Evolutionary conservation across 2,113 vertebrate species (phyloP).

Genomic region (Scalopus aquaticus): DNA sequence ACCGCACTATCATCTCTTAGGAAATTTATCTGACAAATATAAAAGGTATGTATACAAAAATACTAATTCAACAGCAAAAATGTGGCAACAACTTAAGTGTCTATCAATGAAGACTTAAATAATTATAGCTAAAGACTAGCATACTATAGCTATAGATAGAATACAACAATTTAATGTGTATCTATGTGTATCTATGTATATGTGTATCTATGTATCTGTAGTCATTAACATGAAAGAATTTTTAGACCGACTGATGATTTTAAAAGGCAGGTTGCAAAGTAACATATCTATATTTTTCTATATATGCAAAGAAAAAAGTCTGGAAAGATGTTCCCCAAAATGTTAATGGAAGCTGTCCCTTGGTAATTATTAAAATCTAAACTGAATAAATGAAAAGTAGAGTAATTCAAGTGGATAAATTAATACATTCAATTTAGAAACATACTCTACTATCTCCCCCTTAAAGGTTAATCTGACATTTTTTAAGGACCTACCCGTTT

Average conservation of each 20-base stretch:
- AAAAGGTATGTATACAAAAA: conserved; percentile 24
- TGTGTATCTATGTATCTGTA: neutral
- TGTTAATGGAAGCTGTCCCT: neutral
- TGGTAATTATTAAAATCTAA: conserved; percentile 41
- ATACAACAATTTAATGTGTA: conserved; percentile 22
- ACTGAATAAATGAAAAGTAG: conserved; percentile 41
- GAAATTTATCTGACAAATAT: neutral
- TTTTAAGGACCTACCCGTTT: conserved; percentile 35
- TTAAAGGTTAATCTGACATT: conserved; percentile 27
- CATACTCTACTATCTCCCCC: neutral
- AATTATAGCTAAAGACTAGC: neutral
- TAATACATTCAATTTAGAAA: conserved; percentile 41
- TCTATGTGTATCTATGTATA: neutral
- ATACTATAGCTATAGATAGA: neutral
- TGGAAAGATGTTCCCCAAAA: neutral
- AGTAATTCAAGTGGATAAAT: conserved; percentile 29
- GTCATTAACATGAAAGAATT: conserved; percentile 29
- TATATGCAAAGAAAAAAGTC: conserved; percentile 18
- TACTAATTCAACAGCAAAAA: conserved; percentile 43
- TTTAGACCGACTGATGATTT: conserved; percentile 37
- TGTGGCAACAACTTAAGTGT: neutral
- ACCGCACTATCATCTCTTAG: conserved; percentile 5
- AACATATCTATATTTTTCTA: conserved; percentile 22
- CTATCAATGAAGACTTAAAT: conserved; percentile 18
- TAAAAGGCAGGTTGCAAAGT: conserved; percentile 43